These are phyloP conservation scores for Branchellion lobata DNA, from an alignment of 2,888 invertebrate species.

Conservation along the genomic window DNA sequence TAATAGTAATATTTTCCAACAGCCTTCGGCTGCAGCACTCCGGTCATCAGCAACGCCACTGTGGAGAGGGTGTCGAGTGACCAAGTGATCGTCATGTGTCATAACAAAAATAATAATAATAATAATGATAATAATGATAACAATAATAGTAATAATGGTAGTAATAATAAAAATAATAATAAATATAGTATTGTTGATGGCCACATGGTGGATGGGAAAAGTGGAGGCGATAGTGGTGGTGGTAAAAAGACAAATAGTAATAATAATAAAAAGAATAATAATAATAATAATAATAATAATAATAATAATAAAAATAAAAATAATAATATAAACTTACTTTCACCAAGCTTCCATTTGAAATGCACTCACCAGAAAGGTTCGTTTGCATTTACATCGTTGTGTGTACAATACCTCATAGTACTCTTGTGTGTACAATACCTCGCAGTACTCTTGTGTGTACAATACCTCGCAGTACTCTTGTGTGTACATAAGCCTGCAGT, in stretches of 20 bases:
- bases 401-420: too few relatives aligned
- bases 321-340: not conserved
- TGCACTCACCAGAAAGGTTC: not conserved
- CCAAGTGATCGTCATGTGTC: not conserved
- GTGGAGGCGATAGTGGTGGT: too few relatives aligned
- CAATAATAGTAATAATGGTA: not conserved
- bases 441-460: too few relatives aligned
- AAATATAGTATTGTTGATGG: too few relatives aligned
- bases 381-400: too few relatives aligned
- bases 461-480: too few relatives aligned
- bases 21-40: conserved; percentile 3
- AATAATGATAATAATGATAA: not conserved
- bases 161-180: too few relatives aligned
- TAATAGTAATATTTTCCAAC: not conserved
- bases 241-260: not conserved
- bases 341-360: not conserved
- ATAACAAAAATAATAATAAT: not conserved
- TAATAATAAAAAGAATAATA: not conserved
- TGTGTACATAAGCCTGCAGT: too few relatives aligned
- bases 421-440: too few relatives aligned
- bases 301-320: not conserved
- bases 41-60: not conserved
- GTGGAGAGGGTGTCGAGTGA: not conserved
- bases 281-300: not conserved
- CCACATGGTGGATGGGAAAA: too few relatives aligned